phyloP scores from a whole-genome alignment of 1,140 invertebrate genomes.

The Macrobrachium rosenbergii region DNA sequence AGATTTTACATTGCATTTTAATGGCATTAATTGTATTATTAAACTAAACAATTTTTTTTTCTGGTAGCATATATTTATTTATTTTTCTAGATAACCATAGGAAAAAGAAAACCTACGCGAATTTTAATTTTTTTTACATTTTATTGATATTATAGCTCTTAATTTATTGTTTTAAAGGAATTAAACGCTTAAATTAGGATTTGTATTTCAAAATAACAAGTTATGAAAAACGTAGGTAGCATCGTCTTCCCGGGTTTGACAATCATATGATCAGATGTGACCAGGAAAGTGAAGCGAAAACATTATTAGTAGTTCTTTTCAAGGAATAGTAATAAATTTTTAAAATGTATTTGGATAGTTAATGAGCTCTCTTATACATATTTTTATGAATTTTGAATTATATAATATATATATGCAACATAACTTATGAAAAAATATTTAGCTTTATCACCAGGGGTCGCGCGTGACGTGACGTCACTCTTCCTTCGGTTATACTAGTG shows the following conservation, averaged over 20 bases:
- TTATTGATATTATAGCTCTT: background rate
- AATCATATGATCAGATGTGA: slow-evolving; percentile 52
- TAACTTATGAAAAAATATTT: no score
- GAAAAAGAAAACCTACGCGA: background rate
- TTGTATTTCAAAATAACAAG: slow-evolving; percentile 8
- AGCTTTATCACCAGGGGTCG: no score
- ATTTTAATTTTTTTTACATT: background rate
- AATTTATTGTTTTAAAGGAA: background rate
- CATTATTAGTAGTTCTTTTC: no score
- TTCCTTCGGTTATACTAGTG: no score
- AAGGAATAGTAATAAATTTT: no score
- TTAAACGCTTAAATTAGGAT: no score
- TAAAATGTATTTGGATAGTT: no score
- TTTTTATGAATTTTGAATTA: no score
- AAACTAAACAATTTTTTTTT: background rate
- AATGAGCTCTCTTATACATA: no score
- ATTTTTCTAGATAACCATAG: no score
- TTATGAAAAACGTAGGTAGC: slow-evolving; percentile 20
- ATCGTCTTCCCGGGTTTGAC: slow-evolving; percentile 17
- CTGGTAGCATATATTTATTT: background rate
- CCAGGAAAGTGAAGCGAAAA: background rate
- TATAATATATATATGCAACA: no score
- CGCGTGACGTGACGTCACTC: no score
- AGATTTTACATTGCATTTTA: background rate
- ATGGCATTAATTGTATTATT: background rate